A percentile compares a stretch with the other conserved stretches of the same genome.
Conservation (phyloP, 64 coral and sea anemone species). For the Anthopleura sola region DNA sequence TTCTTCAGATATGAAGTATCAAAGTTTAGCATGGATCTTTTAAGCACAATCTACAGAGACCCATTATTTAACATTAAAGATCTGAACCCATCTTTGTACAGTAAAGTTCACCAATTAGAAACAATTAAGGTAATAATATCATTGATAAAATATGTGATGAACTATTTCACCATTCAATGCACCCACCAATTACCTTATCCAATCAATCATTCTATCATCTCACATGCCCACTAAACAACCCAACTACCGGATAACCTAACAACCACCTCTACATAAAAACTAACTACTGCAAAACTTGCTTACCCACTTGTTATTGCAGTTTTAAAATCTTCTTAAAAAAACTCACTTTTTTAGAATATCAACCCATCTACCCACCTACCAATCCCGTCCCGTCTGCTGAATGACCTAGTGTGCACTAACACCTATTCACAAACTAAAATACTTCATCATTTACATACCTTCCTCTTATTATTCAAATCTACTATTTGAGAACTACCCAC, state of each 20-base stretch:
- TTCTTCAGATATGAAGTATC: constrained; percentile 98
- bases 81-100: constrained; percentile 80
- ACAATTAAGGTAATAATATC: constrained; percentile 58
- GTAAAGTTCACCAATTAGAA: constrained; percentile 56
- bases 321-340: too few species aligned
- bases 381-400: too few species aligned
- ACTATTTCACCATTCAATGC: background rate
- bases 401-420: too few species aligned
- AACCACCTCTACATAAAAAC: too few species aligned
- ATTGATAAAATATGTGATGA: background rate
- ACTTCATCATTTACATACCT: background rate
- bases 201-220: background rate
- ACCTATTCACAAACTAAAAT: too few species aligned
- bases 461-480: background rate
- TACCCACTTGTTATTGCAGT: too few species aligned
- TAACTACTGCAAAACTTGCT: too few species aligned
- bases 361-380: too few species aligned
- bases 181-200: too few species aligned
- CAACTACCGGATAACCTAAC: background rate
- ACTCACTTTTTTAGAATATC: too few species aligned
- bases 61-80: constrained; percentile 83
- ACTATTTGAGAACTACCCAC: too few species aligned
- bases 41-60: constrained; percentile 72
- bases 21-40: constrained; percentile 81
- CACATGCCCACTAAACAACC: background rate